Evolutionary conservation across 2,113 vertebrate species (phyloP), one percentile per base, ranked within the genome.

Genomic region (Verasper variegatus): DNA sequence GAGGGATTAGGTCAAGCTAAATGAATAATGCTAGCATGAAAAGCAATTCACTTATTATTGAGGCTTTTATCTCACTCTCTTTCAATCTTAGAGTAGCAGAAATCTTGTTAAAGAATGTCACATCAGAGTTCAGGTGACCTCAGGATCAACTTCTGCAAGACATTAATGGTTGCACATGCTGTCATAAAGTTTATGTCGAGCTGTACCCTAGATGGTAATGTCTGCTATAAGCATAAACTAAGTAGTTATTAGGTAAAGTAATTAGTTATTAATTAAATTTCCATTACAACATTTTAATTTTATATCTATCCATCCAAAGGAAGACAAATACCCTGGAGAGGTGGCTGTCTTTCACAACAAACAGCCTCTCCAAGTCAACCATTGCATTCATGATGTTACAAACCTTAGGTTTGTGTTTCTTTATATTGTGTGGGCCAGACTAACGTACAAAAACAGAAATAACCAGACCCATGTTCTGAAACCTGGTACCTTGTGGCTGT

Each of bases 11-110:
- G 56, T 74, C 74, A 68, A 40, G 57, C 58, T 61, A 61, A 82
- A 83, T 58, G 35, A 86, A 76, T 69, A 84, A 84, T 68, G 27
- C 42, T 27, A 37, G 10, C 24, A 73, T 78, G 45, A 73, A 83
- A 71, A 45, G 35, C 45, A 71, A 70, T 76, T 70, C 13, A 54
- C 68, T 71, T 81, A 76, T 83, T 83, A 72, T 42, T 0, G 49
- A 67, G 20, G 7, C 8, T 2, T 74, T 75, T 73, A 61, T 71
- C 68, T 77, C 55, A 60, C 35, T 56, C 2, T 2, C n/a, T 55
- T 68, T 37, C 17, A 55, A 74, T 26, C 67, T 63, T 52, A 31
- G 40, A 20, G 6, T 23, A 17, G 52, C 15, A 47, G 24, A 35
- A 10, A 54, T 12, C 5, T 17, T 42, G 4, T 45, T 61, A 0